These are phyloP conservation scores for Apis dorsata DNA, from an alignment of 1,140 invertebrate species.

Conservation along the genomic window DNA sequence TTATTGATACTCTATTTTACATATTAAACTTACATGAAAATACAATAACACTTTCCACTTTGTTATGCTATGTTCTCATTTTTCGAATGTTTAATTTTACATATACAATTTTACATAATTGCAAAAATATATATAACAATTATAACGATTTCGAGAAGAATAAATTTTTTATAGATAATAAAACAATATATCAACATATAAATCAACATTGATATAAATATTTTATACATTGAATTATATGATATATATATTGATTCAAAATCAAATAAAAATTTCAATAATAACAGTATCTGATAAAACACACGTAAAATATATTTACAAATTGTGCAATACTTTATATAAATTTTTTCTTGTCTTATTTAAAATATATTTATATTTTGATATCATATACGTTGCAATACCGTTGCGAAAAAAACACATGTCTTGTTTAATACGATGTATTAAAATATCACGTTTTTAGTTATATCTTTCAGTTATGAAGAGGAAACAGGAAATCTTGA, in stretches of 20 bases:
- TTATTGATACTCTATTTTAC: not conserved
- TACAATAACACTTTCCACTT: too few relatives aligned
- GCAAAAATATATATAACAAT: not conserved
- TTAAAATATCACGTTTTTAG: constrained; percentile 12
- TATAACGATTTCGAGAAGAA: constrained; percentile 1
- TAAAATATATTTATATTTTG: not conserved
- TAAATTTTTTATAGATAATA: not conserved
- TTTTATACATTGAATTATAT: not conserved
- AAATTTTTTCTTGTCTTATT: too few relatives aligned
- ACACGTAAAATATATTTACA: too few relatives aligned
- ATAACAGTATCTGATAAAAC: too few relatives aligned
- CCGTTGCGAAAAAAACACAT: not conserved
- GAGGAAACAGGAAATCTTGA: constrained; percentile 16
- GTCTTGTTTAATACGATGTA: not conserved
- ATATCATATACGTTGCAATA: not conserved
- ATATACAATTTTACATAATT: too few relatives aligned
- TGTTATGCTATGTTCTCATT: too few relatives aligned
- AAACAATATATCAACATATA: not conserved
- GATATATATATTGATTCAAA: not conserved
- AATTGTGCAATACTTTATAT: too few relatives aligned
- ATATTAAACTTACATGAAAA: not conserved
- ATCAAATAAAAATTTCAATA: constrained; percentile 23
- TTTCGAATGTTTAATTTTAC: not conserved
- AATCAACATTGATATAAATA: not conserved
- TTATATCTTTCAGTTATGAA: not conserved